Evolutionary conservation across 1,140 invertebrate species (phyloP), one percentile per base, ranked within the genome.

Genomic region (Drosophila tropicalis): DNA sequence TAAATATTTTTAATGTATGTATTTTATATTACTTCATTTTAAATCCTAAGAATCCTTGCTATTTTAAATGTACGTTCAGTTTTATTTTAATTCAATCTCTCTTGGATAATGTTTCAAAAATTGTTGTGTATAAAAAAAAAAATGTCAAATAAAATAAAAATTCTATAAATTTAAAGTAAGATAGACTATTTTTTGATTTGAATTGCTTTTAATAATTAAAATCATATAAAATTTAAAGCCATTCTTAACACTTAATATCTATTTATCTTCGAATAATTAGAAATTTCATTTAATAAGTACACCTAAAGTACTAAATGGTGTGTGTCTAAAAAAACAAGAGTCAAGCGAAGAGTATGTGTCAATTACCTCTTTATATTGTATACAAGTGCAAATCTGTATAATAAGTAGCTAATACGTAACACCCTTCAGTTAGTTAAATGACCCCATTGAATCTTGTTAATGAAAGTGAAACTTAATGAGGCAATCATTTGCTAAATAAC

Each of bases 1-100:
- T 41, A 9, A 40, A 41, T 41, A 76, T 44, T 68, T 44, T 58
- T 55, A 76, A 76, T 76, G 68, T 76, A 76, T 76, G 68, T 76
- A 76, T 76, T 70, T 76, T 60, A 12, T 76, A 76, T 41, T 58
- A 22, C 70, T 54, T 39, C 41, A 58, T 41, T 39, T 76, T 47
- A 68, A 19, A 64, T 39, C 29, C 29, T 69, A 51, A 51, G 17
- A 22, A 19, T 22, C 3, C 54, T 61, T 34, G 36, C 36, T 34
- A 32, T 15, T 29, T 29, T 29, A 6, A 29, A 5, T 29, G 0
- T 54, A 44, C 54, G 4, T 19, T 68, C 54, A 72, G 55, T 66
- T 22, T 76, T 76, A 67, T 57, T 61, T 54, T 9, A 34, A 19
- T 66, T 65, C 22, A 51, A 60, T n/a, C 9, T 29, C 10, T 57